These are phyloP conservation scores for Machaerirhynchus nigripectus DNA, from an alignment of 2,113 vertebrate genomes.

Conservation along the genomic window DNA sequence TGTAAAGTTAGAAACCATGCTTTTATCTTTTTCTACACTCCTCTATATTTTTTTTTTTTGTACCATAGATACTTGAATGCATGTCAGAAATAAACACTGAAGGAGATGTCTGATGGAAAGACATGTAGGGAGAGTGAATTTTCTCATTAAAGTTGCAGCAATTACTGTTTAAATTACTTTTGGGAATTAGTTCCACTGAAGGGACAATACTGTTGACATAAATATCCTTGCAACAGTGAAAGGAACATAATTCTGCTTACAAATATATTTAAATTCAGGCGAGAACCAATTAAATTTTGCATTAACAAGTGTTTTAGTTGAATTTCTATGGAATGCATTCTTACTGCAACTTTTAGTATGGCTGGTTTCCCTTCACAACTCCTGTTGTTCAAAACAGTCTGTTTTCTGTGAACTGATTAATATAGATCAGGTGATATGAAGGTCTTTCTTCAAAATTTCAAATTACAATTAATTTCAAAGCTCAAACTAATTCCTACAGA, in stretches of 20 bases:
- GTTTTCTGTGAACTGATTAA: background rate
- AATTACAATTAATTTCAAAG: background rate
- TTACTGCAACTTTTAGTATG: background rate
- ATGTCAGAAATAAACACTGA: background rate
- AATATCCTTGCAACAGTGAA: background rate
- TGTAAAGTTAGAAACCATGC: background rate
- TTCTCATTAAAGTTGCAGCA: background rate
- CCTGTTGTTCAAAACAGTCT: background rate
- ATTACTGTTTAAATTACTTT: slow-evolving; percentile 28
- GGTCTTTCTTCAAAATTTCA: background rate
- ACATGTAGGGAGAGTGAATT: background rate
- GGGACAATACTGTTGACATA: background rate
- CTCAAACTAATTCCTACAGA: background rate
- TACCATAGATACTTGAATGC: background rate
- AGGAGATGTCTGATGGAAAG: background rate
- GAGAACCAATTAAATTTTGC: background rate
- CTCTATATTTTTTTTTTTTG: background rate
- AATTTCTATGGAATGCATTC: background rate
- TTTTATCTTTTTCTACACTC: background rate
- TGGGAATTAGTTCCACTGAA: background rate
- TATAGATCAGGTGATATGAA: background rate
- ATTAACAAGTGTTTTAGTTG: background rate
- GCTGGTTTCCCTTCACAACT: background rate
- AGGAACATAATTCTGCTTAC: background rate
- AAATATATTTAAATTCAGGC: background rate